phyloP scores from a whole-genome alignment of 2,113 vertebrate species.

The Thunnus thynnus region DNA sequence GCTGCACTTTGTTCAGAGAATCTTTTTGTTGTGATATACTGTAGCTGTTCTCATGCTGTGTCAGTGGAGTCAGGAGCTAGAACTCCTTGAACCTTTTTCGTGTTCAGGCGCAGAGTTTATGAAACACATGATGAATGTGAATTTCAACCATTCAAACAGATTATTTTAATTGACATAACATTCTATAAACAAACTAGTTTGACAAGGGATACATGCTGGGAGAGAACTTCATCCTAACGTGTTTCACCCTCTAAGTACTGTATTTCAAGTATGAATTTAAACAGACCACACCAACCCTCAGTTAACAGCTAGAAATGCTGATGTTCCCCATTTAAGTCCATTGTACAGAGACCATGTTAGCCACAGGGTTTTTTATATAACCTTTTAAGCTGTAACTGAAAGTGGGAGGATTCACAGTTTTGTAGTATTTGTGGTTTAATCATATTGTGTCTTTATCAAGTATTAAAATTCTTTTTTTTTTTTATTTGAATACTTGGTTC shows the following conservation, averaged over 20 bases:
- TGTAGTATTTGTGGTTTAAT: conserved; percentile 8
- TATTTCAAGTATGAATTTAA: background rate
- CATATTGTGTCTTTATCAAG: background rate
- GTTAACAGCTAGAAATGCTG: background rate
- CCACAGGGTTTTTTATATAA: background rate
- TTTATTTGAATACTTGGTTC: conserved; percentile 8
- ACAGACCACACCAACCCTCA: background rate
- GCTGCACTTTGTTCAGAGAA: background rate
- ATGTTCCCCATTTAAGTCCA: background rate
- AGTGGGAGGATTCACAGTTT: background rate
- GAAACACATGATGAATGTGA: conserved; percentile 30
- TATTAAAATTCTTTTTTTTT: background rate
- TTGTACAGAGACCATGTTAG: conserved; percentile 5
- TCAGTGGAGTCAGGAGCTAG: conserved; percentile 6
- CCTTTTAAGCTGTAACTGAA: background rate
- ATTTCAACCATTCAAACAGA: conserved; percentile 1
- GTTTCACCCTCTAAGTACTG: background rate
- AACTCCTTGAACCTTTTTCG: background rate
- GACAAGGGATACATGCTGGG: background rate
- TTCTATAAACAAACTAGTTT: background rate
- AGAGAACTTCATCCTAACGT: background rate
- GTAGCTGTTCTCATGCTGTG: background rate
- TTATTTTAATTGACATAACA: background rate
- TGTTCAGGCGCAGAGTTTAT: conserved; percentile 4
- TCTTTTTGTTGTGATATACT: conserved; percentile 4